Evolutionary conservation across 1,140 invertebrate species (phyloP).

Genomic region (Meloidogyne chitwoodi): DNA sequence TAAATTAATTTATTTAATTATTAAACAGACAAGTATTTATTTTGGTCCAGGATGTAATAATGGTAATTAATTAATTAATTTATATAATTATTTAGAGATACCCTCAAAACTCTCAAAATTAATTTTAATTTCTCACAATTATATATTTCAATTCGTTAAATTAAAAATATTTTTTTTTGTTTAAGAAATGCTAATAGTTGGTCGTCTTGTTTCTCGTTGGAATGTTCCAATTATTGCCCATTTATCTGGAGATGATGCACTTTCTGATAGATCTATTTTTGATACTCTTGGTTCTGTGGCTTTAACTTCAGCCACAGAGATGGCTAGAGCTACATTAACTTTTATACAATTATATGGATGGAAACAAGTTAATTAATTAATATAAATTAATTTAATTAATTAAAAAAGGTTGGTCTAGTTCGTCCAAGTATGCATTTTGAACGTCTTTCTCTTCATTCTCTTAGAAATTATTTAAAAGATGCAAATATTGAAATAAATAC

Average conservation of each 20-base stretch:
- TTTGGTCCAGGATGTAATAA: conserved; percentile 60
- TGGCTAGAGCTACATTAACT: conserved; percentile 57
- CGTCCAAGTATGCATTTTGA: conserved; percentile 47
- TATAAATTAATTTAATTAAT: background rate
- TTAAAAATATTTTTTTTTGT: too few species aligned
- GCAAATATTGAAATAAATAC: conserved; percentile 51
- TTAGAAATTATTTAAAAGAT: conserved; percentile 53
- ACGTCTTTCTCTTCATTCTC: conserved; percentile 52
- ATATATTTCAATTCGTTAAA: too few species aligned
- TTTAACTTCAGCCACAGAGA: conserved; percentile 57
- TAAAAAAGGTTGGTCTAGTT: conserved; percentile 45
- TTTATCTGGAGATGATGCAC: conserved; percentile 58
- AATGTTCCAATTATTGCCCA: conserved; percentile 60
- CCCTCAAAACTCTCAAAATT: too few species aligned
- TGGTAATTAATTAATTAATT: conserved; percentile 32
- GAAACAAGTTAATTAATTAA: conserved; percentile 44
- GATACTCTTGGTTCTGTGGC: conserved; percentile 58
- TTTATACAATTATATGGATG: conserved; percentile 56
- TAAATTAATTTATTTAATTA: background rate
- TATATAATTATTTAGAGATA: too few species aligned
- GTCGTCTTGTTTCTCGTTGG: conserved; percentile 56
- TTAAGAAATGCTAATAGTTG: conserved; percentile 58
- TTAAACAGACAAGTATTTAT: conserved; percentile 48
- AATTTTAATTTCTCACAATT: too few species aligned
- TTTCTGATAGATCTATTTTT: conserved; percentile 53